phyloP scores from a whole-genome alignment of 2,888 invertebrate species.

The Taenaris catops region DNA sequence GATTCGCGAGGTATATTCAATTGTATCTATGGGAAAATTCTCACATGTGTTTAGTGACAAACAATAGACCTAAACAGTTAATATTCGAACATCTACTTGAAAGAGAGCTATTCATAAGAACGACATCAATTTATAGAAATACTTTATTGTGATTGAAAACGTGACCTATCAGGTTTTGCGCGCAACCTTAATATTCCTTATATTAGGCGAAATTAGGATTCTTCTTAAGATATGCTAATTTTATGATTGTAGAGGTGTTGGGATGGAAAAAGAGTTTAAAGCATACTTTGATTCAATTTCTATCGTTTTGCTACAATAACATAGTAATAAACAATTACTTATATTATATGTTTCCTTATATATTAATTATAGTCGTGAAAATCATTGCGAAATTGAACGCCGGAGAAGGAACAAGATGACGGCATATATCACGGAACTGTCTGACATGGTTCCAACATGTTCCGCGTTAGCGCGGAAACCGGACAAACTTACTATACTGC shows the following conservation, averaged over 20 bases:
- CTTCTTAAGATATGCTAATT: slow-evolving; percentile 29
- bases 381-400: slow-evolving; percentile 99
- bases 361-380: slow-evolving; percentile 87
- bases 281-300: no score
- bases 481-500: slow-evolving; percentile 98
- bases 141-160: slow-evolving; percentile 69
- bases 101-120: slow-evolving; percentile 36
- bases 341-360: no score
- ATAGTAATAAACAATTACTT: no score
- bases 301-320: no score
- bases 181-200: slow-evolving; percentile 37
- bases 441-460: slow-evolving; percentile 99
- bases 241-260: slow-evolving; percentile 21
- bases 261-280: no score
- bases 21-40: slow-evolving; percentile 5
- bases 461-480: slow-evolving; percentile 98
- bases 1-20: slow-evolving; percentile 90
- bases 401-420: slow-evolving; percentile 99
- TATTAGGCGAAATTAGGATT: slow-evolving; percentile 29
- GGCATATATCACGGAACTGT: slow-evolving; percentile 99
- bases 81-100: neutral
- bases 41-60: neutral
- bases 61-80: slow-evolving; percentile 4
- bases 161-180: slow-evolving; percentile 68
- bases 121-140: slow-evolving; percentile 35